Base-by-base conservation (phyloP, 2,888 invertebrate species). In the Capitulum mitella region DNA sequence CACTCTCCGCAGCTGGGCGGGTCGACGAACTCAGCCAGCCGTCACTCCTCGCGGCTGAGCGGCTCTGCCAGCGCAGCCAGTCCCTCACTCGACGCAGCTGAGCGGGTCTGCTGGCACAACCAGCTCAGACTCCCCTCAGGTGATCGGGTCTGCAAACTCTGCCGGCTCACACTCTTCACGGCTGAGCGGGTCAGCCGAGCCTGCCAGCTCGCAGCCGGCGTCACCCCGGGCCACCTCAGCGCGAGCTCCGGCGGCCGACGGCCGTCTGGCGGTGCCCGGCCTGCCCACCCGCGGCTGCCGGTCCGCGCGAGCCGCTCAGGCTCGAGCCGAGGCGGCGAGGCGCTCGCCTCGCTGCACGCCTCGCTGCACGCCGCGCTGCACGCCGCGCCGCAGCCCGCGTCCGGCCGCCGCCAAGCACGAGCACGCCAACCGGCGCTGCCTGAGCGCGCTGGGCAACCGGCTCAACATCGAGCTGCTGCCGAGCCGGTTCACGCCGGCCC, bases 381-480 rank as follows among this genome's bases (percentile, higher is more conserved):
- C 16, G 6, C 70, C 70, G 70, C 70, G 70, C 6, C 70, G 70
- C 70, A 70, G 70, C 6, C 70, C 70, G 22, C 70, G 70, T 12
- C 43, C 43, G 6, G 43, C 43, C 43, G 43, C 6, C 34, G 70
- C 37, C 37, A 22, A 8, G 3, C 70, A 70, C 70, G 1, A 19
- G 37, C 70, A 70, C 26, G 22, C 22, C 8, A 32, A 22, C 37
- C 70, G 70, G 10, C 34, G 70, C 16, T 70, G 70, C 26, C 70
- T 70, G 37, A 70, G 70, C 70, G 70, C 61, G 14, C 70, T 70
- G 34, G 70, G 37, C 34, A 19, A 22, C 37, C 34, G 70, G 70
- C 70, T 70, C 37, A 70, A 70, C 70, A 70, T 70, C 70, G 70
- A 70, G 37, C 70, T 70, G 22, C 70, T 70, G 37, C 70, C 70